Conservation (phyloP, 2,888 invertebrate genomes). For the Perizoma flavofasciatum region DNA sequence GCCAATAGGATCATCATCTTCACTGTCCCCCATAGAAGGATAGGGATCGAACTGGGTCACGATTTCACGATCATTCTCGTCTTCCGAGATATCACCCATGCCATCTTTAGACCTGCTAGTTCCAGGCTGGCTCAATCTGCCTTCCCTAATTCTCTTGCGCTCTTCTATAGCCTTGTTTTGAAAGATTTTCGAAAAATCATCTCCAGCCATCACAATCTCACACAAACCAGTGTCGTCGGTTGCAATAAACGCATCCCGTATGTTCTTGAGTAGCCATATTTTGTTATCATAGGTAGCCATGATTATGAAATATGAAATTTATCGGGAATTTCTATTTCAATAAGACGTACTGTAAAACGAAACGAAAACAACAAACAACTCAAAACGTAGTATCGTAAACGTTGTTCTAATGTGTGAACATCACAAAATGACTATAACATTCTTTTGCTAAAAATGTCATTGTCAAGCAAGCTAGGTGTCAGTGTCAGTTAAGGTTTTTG, state of each 20-base stretch:
- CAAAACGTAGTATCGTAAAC: neutral
- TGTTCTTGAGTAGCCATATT: constrained; percentile 96
- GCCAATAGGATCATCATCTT: constrained; percentile 88
- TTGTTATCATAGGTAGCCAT: constrained; percentile 97
- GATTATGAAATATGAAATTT: neutral
- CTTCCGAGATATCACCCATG: constrained; percentile 63
- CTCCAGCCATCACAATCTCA: constrained; percentile 95
- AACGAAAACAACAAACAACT: neutral
- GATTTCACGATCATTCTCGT: constrained; percentile 69
- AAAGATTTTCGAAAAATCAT: constrained; percentile 87
- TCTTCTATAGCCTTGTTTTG: constrained; percentile 75
- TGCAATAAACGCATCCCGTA: constrained; percentile 96
- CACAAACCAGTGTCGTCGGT: constrained; percentile 98
- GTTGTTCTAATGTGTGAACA: too few relatives aligned
- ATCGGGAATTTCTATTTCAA: neutral
- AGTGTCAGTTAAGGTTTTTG: too few relatives aligned
- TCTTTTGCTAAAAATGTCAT: too few relatives aligned
- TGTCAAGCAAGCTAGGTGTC: too few relatives aligned
- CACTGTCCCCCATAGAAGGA: constrained; percentile 91
- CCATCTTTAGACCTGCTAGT: constrained; percentile 65
- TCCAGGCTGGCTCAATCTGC: constrained; percentile 60
- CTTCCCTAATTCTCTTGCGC: constrained; percentile 63
- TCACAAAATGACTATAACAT: too few relatives aligned
- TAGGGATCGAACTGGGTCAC: constrained; percentile 86
- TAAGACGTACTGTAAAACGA: neutral